These are phyloP conservation scores for Apotomis turbidana DNA, from an alignment of 2,888 invertebrate genomes.

Conservation along the genomic window DNA sequence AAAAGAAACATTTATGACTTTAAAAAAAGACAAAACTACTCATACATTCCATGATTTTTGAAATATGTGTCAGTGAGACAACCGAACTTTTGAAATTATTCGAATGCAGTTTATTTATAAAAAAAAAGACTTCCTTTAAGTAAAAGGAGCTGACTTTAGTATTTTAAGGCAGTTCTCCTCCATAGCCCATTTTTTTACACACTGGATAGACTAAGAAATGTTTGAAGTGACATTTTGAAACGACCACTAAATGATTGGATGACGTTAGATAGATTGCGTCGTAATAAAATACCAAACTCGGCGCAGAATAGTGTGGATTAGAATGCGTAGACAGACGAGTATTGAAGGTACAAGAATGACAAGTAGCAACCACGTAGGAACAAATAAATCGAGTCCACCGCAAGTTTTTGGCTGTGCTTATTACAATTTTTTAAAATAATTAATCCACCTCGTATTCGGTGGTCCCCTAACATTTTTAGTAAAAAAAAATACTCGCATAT, in stretches of 20 bases:
- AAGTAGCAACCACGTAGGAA: slow-evolving; percentile 52
- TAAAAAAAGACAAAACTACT: too few relatives aligned
- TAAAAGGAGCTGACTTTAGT: too few relatives aligned
- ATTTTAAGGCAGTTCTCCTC: too few relatives aligned
- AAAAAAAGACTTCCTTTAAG: too few relatives aligned
- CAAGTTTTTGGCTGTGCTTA: slow-evolving; percentile 80
- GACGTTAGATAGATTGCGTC: neutral
- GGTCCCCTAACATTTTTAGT: slow-evolving; percentile 51
- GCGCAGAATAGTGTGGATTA: slow-evolving; percentile 2
- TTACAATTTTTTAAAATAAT: slow-evolving; percentile 60
- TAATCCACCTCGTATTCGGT: slow-evolving; percentile 60
- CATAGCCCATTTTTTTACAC: too few relatives aligned
- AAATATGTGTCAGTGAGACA: too few relatives aligned
- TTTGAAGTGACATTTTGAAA: too few relatives aligned
- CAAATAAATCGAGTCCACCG: slow-evolving; percentile 72
- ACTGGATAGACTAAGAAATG: too few relatives aligned
- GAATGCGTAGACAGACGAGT: slow-evolving; percentile 23
- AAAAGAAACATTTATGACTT: too few relatives aligned
- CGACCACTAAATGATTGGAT: neutral
- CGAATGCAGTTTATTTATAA: too few relatives aligned
- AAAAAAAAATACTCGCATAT: slow-evolving; percentile 53
- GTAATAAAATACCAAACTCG: slow-evolving; percentile 1
- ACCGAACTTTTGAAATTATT: too few relatives aligned
- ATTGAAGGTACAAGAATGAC: neutral
- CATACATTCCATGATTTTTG: too few relatives aligned